These are phyloP conservation scores for Amaurobius ferox DNA, from an alignment of 2,888 invertebrate species.

Conservation along the genomic window DNA sequence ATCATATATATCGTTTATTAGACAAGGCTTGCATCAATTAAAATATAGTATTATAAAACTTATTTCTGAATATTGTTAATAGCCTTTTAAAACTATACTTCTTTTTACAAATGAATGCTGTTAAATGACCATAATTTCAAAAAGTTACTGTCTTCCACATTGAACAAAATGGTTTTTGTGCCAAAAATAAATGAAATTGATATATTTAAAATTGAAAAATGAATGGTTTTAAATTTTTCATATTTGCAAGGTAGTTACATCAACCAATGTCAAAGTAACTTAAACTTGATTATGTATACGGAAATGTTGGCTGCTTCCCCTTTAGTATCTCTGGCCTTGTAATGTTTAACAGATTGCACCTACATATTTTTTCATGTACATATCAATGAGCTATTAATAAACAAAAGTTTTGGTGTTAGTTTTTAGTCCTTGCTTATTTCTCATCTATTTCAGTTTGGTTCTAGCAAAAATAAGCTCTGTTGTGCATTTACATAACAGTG, in stretches of 20 bases:
- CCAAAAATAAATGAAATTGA: slow-evolving; percentile 31
- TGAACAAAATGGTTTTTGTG: slow-evolving; percentile 57
- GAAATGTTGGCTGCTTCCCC: slow-evolving; percentile 30
- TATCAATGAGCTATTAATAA: slow-evolving; percentile 70
- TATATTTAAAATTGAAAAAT: not conserved
- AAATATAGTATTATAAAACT: too few relatives aligned
- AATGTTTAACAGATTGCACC: slow-evolving; percentile 61
- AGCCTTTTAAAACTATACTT: too few relatives aligned
- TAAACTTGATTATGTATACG: slow-evolving; percentile 5
- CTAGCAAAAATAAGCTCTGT: too few relatives aligned
- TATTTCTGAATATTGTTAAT: too few relatives aligned
- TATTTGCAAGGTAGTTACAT: not conserved
- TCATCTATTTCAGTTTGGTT: too few relatives aligned
- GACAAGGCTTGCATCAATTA: too few relatives aligned
- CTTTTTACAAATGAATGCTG: too few relatives aligned
- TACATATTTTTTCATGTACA: slow-evolving; percentile 71
- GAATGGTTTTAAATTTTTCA: slow-evolving; percentile 11
- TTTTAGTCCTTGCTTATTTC: not conserved
- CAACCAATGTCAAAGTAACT: slow-evolving; percentile 51
- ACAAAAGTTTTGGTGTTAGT: slow-evolving; percentile 63
- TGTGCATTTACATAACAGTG: too few relatives aligned
- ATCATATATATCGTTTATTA: too few relatives aligned
- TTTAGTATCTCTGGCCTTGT: slow-evolving; percentile 60
- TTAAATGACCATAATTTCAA: slow-evolving; percentile 33
- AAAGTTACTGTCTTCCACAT: slow-evolving; percentile 51